These are phyloP conservation scores for Chydorus sphaericus DNA, from an alignment of 2,888 invertebrate species.

Conservation along the genomic window DNA sequence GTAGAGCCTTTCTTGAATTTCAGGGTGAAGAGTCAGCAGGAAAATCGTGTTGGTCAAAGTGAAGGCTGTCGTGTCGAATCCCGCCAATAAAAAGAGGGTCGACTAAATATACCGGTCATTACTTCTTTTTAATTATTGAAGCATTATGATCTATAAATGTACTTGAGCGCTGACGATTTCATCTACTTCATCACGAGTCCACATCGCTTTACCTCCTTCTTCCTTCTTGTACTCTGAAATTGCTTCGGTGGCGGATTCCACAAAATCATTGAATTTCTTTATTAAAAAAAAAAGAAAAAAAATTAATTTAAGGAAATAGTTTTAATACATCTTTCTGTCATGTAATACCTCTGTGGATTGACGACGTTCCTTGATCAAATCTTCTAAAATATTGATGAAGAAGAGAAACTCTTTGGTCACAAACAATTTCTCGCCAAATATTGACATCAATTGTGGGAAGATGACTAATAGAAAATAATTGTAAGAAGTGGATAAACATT, in stretches of 20 bases:
- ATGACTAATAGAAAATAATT: no score
- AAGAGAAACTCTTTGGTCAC: slow-evolving; percentile 1
- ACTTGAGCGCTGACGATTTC: slow-evolving; percentile 12
- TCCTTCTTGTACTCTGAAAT: neutral
- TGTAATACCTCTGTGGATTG: neutral
- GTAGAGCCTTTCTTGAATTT: slow-evolving; percentile 12
- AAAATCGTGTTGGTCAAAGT: slow-evolving; percentile 9
- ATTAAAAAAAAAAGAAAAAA: neutral
- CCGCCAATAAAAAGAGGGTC: slow-evolving; percentile 9
- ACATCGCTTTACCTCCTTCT: neutral
- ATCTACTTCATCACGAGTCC: slow-evolving; percentile 5
- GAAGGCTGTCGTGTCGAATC: slow-evolving; percentile 15
- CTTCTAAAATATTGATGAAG: neutral
- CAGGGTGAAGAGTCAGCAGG: slow-evolving; percentile 1
- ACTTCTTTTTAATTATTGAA: neutral
- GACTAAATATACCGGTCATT: neutral
- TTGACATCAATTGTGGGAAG: neutral
- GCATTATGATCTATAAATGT: neutral
- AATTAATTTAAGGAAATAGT: neutral
- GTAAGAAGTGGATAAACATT: no score
- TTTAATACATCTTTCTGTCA: no score
- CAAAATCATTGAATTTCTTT: slow-evolving; percentile 8
- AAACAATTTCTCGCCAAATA: neutral
- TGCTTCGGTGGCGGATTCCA: slow-evolving; percentile 9
- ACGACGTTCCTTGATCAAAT: slow-evolving; percentile 7